Conservation (phyloP, 1,140 invertebrate species). For the Octopus sinensis region DNA sequence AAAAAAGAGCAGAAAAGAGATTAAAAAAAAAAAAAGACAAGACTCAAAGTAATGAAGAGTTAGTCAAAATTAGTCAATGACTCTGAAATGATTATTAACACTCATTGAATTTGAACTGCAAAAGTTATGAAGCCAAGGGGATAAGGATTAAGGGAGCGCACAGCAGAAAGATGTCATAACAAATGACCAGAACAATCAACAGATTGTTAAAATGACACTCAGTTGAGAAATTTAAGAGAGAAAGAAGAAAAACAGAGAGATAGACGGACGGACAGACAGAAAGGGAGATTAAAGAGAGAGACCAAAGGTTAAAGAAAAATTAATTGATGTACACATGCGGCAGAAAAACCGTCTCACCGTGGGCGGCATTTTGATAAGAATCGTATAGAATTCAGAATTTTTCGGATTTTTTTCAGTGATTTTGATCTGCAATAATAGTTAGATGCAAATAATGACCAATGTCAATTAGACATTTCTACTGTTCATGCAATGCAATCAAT, state of each 20-base stretch:
- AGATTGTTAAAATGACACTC: too few species aligned
- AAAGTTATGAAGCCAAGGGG: too few species aligned
- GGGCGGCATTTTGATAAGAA: slow-evolving; percentile 51
- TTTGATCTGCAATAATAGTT: slow-evolving; percentile 37
- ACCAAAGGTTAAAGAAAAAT: background rate
- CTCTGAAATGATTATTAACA: too few species aligned
- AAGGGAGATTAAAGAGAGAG: background rate
- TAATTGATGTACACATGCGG: background rate
- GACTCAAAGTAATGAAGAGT: background rate
- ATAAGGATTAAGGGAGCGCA: too few species aligned
- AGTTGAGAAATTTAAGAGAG: background rate
- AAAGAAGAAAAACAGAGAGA: background rate
- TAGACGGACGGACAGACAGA: background rate
- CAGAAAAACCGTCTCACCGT: slow-evolving; percentile 38
- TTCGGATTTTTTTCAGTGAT: slow-evolving; percentile 47
- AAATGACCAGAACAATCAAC: too few species aligned
- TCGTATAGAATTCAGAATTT: slow-evolving; percentile 52
- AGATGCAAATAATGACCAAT: slow-evolving; percentile 10
- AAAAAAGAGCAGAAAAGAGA: background rate
- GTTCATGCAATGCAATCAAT: too few species aligned
- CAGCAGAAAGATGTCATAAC: too few species aligned
- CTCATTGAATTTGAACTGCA: too few species aligned
- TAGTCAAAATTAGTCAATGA: too few species aligned
- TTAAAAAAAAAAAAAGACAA: background rate
- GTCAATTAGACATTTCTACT: too few species aligned